Evolutionary conservation across 2,888 invertebrate genomes (phyloP).

Genomic region (Labia minor): DNA sequence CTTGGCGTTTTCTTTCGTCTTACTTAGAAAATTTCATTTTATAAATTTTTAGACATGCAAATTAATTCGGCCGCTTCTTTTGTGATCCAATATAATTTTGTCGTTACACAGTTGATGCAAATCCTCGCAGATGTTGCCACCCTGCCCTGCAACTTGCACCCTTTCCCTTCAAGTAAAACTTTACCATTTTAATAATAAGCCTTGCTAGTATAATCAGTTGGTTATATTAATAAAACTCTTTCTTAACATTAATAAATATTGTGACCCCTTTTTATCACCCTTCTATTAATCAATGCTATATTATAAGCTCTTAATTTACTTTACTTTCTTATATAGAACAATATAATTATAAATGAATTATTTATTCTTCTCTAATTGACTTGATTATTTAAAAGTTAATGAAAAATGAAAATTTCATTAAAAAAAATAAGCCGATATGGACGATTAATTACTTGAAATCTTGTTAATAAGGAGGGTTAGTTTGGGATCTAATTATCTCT

Average conservation of each 20-base stretch:
- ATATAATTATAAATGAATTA: too few relatives aligned
- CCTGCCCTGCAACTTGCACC: neutral
- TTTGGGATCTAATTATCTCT: too few relatives aligned
- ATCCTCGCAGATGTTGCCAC: conserved; percentile 7
- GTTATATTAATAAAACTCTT: conserved; percentile 13
- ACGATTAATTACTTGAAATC: too few relatives aligned
- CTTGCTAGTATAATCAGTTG: conserved; percentile 6
- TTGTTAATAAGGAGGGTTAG: too few relatives aligned
- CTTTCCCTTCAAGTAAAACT: conserved; percentile 13
- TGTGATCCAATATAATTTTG: conserved; percentile 13
- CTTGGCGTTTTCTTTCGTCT: neutral
- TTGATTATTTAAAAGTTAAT: too few relatives aligned
- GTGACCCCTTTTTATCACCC: conserved; percentile 8
- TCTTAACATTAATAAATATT: conserved; percentile 13
- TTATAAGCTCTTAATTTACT: too few relatives aligned
- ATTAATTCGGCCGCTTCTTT: conserved; percentile 13
- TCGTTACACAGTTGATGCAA: conserved; percentile 4
- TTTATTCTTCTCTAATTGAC: too few relatives aligned
- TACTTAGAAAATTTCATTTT: neutral
- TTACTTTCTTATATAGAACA: too few relatives aligned
- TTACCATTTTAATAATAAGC: conserved; percentile 13
- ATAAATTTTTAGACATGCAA: neutral
- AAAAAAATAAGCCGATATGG: too few relatives aligned
- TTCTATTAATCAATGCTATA: too few relatives aligned
- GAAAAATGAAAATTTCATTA: neutral